Conservation (phyloP, 2,888 invertebrate species). For the Parnassius smintheus region DNA sequence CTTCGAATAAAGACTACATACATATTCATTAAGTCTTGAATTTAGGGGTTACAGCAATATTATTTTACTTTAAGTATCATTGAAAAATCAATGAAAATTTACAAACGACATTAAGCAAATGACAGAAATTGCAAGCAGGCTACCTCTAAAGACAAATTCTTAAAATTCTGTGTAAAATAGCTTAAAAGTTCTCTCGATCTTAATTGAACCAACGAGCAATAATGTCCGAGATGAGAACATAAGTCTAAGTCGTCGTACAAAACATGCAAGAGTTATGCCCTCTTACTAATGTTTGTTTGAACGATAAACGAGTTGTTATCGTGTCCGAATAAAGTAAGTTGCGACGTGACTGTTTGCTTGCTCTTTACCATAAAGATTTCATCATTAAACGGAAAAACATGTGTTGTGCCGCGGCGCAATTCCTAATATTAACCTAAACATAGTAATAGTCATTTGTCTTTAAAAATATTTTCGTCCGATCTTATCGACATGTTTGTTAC, state of each 20-base stretch:
- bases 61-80: too few species aligned
- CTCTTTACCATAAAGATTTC: slow-evolving; percentile 21
- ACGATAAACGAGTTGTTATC: slow-evolving; percentile 23
- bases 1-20: too few species aligned
- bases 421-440: not conserved
- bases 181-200: too few species aligned
- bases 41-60: too few species aligned
- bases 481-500: not conserved
- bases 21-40: too few species aligned
- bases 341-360: not conserved
- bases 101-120: too few species aligned
- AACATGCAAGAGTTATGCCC: slow-evolving; percentile 14
- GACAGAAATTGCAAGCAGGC: too few species aligned
- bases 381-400: slow-evolving; percentile 9
- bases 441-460: not conserved
- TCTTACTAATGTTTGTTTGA: slow-evolving; percentile 11
- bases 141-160: too few species aligned
- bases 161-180: too few species aligned
- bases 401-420: not conserved
- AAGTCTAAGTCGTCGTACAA: not conserved
- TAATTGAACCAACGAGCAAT: too few species aligned
- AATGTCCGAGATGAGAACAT: not conserved
- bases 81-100: too few species aligned
- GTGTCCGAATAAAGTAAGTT: not conserved
- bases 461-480: not conserved